phyloP scores from a whole-genome alignment of 1,140 invertebrate species.

The Drusus annulatus region DNA sequence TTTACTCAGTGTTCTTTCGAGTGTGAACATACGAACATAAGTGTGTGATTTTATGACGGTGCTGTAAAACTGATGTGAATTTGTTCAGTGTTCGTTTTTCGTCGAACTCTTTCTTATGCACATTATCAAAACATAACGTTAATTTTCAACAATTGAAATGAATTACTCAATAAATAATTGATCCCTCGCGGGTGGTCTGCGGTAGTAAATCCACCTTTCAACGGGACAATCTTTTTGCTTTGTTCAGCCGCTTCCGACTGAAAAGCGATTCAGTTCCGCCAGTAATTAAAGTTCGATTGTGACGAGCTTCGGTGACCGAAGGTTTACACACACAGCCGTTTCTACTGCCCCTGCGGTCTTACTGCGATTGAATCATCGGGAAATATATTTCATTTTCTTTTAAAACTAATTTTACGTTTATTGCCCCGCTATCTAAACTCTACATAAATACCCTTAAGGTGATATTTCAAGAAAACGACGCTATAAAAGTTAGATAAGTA shows the following conservation, averaged over 20 bases:
- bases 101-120: no score
- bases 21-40: no score
- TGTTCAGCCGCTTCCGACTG: conserved; percentile 33
- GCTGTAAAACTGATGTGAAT: no score
- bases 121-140: no score
- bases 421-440: neutral
- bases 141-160: no score
- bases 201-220: neutral
- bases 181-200: no score
- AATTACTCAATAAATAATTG: no score
- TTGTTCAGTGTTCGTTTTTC: no score
- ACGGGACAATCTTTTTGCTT: conserved; percentile 39
- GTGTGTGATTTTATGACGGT: no score
- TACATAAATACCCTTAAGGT: neutral
- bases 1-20: no score
- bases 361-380: neutral
- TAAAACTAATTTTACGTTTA: neutral
- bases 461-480: no score
- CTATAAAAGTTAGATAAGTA: no score
- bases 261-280: conserved; percentile 37
- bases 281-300: conserved; percentile 46
- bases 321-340: neutral
- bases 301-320: conserved; percentile 18
- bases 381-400: neutral
- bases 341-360: neutral